These are phyloP conservation scores for Megamerina dolium DNA, from an alignment of 2,888 invertebrate species.

Conservation along the genomic window DNA sequence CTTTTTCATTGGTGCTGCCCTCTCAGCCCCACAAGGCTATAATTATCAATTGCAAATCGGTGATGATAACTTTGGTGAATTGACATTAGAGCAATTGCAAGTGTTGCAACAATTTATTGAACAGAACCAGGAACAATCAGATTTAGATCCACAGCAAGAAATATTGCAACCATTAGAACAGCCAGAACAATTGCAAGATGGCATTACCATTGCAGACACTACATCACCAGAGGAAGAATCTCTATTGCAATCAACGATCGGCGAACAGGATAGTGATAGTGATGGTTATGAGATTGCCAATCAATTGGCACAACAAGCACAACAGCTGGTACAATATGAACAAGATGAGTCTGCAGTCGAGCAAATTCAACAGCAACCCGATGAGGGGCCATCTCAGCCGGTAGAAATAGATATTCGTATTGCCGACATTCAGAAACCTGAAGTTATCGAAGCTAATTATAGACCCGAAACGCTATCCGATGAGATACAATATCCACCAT, in stretches of 20 bases:
- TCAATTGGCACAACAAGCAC: neutral
- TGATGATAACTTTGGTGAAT: neutral
- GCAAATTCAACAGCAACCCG: too few species aligned
- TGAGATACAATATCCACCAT: neutral
- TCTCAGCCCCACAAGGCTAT: conserved; percentile 20
- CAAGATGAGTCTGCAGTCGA: neutral
- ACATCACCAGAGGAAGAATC: neutral
- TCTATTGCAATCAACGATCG: neutral
- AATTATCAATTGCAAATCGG: conserved; percentile 15
- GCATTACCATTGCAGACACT: neutral
- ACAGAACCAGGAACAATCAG: conserved; percentile 7
- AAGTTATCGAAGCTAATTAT: too few species aligned
- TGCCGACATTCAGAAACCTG: too few species aligned
- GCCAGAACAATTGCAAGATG: conserved; percentile 2
- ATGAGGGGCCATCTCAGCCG: too few species aligned
- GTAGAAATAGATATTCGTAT: too few species aligned
- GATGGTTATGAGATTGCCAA: neutral
- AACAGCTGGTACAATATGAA: neutral
- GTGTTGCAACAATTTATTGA: conserved; percentile 11
- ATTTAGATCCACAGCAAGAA: conserved; percentile 2
- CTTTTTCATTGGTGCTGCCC: conserved; percentile 10
- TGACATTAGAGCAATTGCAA: conserved; percentile 9
- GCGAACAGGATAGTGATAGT: neutral
- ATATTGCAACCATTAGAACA: conserved; percentile 2
- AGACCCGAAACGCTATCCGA: neutral